These are phyloP conservation scores for Butastur rufipennis DNA, from an alignment of 2,113 vertebrate genomes.

Conservation along the genomic window DNA sequence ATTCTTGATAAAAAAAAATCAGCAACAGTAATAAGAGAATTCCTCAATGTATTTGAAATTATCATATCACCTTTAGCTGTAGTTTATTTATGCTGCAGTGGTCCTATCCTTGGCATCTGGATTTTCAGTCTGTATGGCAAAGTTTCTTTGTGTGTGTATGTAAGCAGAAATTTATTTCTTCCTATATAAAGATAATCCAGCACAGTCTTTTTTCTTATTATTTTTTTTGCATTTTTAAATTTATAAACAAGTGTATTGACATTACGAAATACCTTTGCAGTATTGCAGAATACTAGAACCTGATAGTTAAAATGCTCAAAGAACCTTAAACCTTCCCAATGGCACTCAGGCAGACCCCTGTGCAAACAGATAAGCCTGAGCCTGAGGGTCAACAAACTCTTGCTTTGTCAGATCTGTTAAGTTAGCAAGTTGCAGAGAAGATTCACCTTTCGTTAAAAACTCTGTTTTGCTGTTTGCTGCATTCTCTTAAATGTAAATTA, in stretches of 20 bases:
- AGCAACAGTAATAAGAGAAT: not conserved
- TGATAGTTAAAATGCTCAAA: not conserved
- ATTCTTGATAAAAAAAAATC: not conserved
- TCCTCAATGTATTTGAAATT: not conserved
- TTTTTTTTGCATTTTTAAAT: not conserved
- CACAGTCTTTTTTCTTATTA: not conserved
- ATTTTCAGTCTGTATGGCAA: not conserved
- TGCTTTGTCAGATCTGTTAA: not conserved
- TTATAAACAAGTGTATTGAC: not conserved
- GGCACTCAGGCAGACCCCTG: not conserved
- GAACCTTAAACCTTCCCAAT: not conserved
- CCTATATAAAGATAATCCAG: not conserved
- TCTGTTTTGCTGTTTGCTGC: not conserved
- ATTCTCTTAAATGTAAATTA: not conserved
- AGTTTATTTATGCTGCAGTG: not conserved
- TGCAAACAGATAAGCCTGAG: conserved; percentile 50
- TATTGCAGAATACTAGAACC: not conserved
- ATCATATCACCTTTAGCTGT: not conserved
- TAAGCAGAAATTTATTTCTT: not conserved
- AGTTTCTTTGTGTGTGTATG: not conserved
- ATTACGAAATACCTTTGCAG: not conserved
- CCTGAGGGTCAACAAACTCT: conserved; percentile 1
- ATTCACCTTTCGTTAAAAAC: not conserved
- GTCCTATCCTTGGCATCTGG: not conserved
- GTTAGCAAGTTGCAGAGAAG: not conserved